Evolutionary conservation across 2,888 invertebrate species (phyloP), one percentile per base, ranked within the genome.

Genomic region (Andricus curvator): DNA sequence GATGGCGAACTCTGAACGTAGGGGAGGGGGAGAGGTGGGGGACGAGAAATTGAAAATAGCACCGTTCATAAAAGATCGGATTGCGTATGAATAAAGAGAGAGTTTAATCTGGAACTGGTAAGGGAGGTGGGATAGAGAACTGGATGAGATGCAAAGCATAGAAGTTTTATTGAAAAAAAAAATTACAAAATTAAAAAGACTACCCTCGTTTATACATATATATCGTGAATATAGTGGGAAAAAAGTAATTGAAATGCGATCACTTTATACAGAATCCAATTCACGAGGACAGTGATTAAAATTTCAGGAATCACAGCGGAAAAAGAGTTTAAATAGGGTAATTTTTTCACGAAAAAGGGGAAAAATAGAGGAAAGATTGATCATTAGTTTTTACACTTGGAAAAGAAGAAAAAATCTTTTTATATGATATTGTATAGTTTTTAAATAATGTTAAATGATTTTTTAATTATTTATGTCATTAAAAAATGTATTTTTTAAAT

Each of bases 41-140:
- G 51, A 67, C 62, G 80, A 81, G 78, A 84, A 84, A 85, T 84
- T 84, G 83, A 83, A 85, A 83, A 85, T 84, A 80, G 80, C 79
- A 79, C 80, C 82, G 80, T 84, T 84, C 80, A 82, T 82, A 82
- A 82, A 82, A 84, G 82, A 83, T 77, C 78, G 56, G 77, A 66
- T 83, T 84, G 83, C 79, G 81, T 84, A 80, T 84, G 84, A 84
- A 84, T 83, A 80, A 70, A 85, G 78, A 82, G 62, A 78, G 80
- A 80, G 80, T 84, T 84, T 82, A 82, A 82, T 82, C 82, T n/a
- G 33, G 5, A 74, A 56, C 33, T 11, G 48, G 51, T 20, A 11
- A 56, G 37, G 51, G 37, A 33, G 51, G 20, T 11, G 20, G 56
- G n/a, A 68, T 48, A 25, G 48, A 25, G 48, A 29, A 25, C 33